A percentile compares a stretch with the other conserved stretches of the same genome.
Conservation (phyloP, 2,113 vertebrate genomes). For the Agelaius tricolor region DNA sequence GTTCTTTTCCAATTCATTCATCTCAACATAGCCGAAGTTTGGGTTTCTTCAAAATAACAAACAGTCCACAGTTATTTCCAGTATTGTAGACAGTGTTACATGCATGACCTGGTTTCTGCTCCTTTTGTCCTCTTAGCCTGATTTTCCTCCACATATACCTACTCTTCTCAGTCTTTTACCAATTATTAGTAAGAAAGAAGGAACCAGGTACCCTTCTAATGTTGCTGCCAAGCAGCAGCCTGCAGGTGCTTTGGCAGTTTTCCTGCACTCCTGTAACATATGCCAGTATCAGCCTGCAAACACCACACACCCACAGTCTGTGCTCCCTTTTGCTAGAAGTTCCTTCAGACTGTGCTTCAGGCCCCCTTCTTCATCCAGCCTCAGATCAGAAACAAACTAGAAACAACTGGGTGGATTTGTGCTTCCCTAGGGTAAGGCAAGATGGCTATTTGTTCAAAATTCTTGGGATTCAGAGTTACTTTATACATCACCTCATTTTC, state of each 20-base stretch:
- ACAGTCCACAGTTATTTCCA: not conserved
- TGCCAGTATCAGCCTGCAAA: not conserved
- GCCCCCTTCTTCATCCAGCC: not conserved
- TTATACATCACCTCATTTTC: not conserved
- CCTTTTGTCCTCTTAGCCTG: not conserved
- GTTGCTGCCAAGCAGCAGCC: not conserved
- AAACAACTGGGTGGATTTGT: not conserved
- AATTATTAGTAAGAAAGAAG: not conserved
- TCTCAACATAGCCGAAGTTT: not conserved
- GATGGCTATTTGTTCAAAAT: accelerated
- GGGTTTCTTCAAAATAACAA: not conserved
- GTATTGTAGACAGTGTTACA: not conserved
- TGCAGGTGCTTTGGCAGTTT: conserved; percentile 1
- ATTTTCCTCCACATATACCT: not conserved
- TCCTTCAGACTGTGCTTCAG: not conserved
- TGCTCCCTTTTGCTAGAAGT: not conserved
- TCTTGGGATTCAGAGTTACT: not conserved
- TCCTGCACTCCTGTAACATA: not conserved
- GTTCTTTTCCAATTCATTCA: not conserved
- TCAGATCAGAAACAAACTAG: not conserved
- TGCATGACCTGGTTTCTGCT: not conserved
- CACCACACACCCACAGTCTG: not conserved
- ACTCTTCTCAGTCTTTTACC: not conserved
- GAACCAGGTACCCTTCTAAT: not conserved
- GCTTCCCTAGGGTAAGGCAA: not conserved